Conservation (phyloP, 1,140 invertebrate species). For the Wasmannia auropunctata region DNA sequence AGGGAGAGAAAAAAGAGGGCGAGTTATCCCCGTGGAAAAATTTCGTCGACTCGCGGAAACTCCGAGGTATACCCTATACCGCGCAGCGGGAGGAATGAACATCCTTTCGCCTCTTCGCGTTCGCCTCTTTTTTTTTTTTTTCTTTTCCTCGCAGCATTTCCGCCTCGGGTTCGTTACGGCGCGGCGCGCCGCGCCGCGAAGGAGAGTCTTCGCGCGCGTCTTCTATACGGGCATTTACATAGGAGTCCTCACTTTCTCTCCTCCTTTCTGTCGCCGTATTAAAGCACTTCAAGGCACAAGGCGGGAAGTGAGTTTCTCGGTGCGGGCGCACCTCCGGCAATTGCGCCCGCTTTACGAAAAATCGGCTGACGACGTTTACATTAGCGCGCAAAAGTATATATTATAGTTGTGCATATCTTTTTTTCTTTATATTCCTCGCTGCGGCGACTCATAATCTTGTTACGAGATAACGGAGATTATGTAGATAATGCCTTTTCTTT, state of each 20-base stretch:
- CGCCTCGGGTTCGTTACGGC: constrained; percentile 8
- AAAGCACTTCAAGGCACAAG: constrained; percentile 21
- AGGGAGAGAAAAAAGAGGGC: neutral
- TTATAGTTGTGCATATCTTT: neutral
- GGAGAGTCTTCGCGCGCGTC: constrained; percentile 27
- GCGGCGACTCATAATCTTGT: neutral
- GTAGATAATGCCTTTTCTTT: neutral
- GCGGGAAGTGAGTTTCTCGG: neutral
- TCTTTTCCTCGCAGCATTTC: neutral
- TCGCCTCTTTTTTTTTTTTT: too few relatives aligned
- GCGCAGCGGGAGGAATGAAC: constrained; percentile 5
- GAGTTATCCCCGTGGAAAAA: constrained; percentile 24
- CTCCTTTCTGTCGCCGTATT: neutral
- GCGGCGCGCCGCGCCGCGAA: neutral
- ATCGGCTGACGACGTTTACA: neutral
- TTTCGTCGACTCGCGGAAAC: constrained; percentile 30
- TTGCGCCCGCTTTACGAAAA: neutral
- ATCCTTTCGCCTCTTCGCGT: constrained; percentile 2
- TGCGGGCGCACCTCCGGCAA: neutral
- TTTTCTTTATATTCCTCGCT: neutral
- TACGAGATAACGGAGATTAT: too few relatives aligned
- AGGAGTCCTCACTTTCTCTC: neutral
- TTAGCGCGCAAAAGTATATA: neutral
- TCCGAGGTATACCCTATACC: too few relatives aligned
- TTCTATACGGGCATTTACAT: constrained; percentile 37